These are phyloP conservation scores for Ips typographus DNA, from an alignment of 1,140 invertebrate genomes.

Conservation along the genomic window DNA sequence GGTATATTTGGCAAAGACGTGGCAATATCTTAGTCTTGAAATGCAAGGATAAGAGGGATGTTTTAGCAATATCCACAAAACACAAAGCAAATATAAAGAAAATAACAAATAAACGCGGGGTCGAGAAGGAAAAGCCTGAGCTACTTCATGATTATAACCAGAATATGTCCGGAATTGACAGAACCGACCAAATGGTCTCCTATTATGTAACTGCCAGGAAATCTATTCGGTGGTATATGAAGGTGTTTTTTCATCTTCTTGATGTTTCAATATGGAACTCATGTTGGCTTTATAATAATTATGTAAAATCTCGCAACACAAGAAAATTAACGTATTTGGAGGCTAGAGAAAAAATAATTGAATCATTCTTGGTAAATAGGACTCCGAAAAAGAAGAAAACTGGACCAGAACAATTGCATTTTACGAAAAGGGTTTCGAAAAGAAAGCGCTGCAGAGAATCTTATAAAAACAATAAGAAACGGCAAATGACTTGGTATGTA, in stretches of 20 bases:
- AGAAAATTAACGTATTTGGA: not conserved
- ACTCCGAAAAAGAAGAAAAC: no score
- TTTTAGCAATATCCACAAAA: conserved; percentile 49
- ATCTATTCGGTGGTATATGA: conserved; percentile 4
- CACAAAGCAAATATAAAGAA: not conserved
- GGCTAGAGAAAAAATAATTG: not conserved
- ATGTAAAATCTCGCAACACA: not conserved
- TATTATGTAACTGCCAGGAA: not conserved
- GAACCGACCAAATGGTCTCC: not conserved
- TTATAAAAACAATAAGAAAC: no score
- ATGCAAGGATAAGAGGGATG: conserved; percentile 54
- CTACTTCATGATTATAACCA: conserved; percentile 52
- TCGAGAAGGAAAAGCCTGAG: conserved; percentile 33
- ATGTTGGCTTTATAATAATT: not conserved
- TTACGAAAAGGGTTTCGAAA: no score
- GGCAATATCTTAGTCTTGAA: conserved; percentile 49
- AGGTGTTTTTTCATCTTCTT: conserved; percentile 6
- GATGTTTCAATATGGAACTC: not conserved
- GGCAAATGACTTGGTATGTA: no score
- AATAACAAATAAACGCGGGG: not conserved
- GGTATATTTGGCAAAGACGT: conserved; percentile 45
- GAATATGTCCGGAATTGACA: not conserved
- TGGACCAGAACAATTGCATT: no score
- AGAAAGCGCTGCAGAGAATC: no score
- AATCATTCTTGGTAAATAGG: no score